Evolutionary conservation across 92 coral and sea anemone species (phyloP), one percentile per base, ranked within the genome.

Genomic region (Epizoanthus scotinus): DNA sequence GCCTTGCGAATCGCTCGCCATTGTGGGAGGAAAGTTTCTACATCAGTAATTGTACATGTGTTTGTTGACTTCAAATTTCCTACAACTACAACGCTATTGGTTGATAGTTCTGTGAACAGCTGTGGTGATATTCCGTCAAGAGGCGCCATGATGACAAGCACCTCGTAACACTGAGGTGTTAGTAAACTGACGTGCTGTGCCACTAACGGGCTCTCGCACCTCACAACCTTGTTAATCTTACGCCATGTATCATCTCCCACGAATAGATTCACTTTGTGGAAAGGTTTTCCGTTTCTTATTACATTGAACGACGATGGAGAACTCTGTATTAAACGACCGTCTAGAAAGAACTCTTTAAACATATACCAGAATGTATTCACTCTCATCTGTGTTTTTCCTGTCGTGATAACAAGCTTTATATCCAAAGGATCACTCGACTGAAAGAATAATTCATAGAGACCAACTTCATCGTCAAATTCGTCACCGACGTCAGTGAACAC

Each of bases 181-280:
- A 68, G 31, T 18, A 40, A 68, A 7, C 73, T 10, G 47, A 68
- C 29, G 47, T 68, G 56, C 9, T 38, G 28, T 20, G 73, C 73
- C 14, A 24, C 55, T 7, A 68, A 27, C 14, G 73, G 73, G 27
- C 56, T n/a, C 12, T 29, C 15, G 17, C 56, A 24, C n/a, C 22
- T 42, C 27, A 22, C 56, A 2, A 12, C 55, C 21, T 53, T 68
- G 29, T 68, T 68, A 42, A 68, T 44, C 73, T 38, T 68, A 42
- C 73, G 73, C 55, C 21, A 56, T 20, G 73, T 68, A 29, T 68
- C 73, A 44, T 40, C 28, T 68, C 73, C 73, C 42, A 68, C 73
- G 47, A 38, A 40, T 56, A 68, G 24, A 44, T 31, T 38, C 3
- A 68, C 73, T 21, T 31, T 29, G 55, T 68, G 73, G 5, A 68